Conservation (phyloP, 2,888 invertebrate species). For the Ormyrus rosae region DNA sequence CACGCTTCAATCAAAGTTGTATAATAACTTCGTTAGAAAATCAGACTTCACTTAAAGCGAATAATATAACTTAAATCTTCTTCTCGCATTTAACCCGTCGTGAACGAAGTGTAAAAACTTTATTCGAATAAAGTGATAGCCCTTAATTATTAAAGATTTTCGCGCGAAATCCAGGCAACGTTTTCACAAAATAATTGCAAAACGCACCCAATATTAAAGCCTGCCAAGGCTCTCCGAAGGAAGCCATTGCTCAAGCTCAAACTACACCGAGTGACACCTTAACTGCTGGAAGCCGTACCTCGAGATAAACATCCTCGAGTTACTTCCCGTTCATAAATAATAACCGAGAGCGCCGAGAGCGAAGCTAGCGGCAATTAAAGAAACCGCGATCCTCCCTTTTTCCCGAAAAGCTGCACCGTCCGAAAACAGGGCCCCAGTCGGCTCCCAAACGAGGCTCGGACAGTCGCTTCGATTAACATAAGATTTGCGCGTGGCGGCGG, state of each 20-base stretch:
- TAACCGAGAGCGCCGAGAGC: conserved; percentile 2
- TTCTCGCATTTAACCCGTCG: too few relatives aligned
- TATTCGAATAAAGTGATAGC: too few relatives aligned
- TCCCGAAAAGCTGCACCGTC: background rate
- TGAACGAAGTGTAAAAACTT: too few relatives aligned
- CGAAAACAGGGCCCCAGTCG: background rate
- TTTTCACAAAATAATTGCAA: too few relatives aligned
- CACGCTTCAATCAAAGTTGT: too few relatives aligned
- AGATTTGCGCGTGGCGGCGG: background rate
- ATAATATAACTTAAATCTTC: too few relatives aligned
- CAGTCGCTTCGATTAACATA: conserved; percentile 40
- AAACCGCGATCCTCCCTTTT: background rate
- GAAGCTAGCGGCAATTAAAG: conserved; percentile 10
- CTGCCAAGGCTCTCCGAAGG: conserved; percentile 51
- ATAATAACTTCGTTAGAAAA: too few relatives aligned
- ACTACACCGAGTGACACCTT: background rate
- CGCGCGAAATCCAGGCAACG: too few relatives aligned
- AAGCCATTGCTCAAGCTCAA: too few relatives aligned
- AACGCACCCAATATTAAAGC: conserved; percentile 20
- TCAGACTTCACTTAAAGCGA: too few relatives aligned
- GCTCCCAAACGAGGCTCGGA: background rate
- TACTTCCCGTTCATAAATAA: conserved; percentile 6
- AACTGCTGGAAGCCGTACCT: conserved; percentile 5
- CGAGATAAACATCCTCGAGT: conserved; percentile 24
- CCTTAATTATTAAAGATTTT: too few relatives aligned